phyloP scores from a whole-genome alignment of 2,888 invertebrate species.

The Xestoiulus laeticollis region DNA sequence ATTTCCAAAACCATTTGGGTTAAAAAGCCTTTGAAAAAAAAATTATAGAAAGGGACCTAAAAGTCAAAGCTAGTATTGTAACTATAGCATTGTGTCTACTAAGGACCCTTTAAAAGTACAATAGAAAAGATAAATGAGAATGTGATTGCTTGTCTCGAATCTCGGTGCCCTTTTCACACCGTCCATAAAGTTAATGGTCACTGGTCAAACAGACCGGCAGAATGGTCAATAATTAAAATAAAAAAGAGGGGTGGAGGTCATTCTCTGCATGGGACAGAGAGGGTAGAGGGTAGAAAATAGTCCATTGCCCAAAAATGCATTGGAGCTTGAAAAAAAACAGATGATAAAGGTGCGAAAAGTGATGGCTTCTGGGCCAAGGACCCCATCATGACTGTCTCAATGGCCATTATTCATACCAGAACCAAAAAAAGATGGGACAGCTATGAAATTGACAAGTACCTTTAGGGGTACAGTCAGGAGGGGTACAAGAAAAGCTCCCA shows the following conservation, averaged over 20 bases:
- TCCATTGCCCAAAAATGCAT: background rate
- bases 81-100: background rate
- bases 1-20: no score
- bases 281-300: background rate
- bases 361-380: constrained; percentile 21
- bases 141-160: background rate
- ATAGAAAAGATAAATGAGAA: background rate
- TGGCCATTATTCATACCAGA: constrained; percentile 31
- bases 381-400: constrained; percentile 2
- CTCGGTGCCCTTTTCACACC: constrained; percentile 3
- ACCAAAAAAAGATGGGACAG: constrained; percentile 45
- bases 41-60: no score
- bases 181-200: background rate
- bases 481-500: constrained; percentile 1
- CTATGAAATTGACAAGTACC: constrained; percentile 42
- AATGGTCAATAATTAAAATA: constrained; percentile 27
- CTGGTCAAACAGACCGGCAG: constrained; percentile 31
- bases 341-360: constrained; percentile 44
- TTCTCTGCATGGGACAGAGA: constrained; percentile 1
- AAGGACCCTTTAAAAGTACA: background rate
- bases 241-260: background rate
- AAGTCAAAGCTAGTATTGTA: background rate
- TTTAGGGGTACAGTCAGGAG: constrained; percentile 3
- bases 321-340: constrained; percentile 30
- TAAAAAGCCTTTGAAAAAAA: no score